phyloP scores from a whole-genome alignment of 2,113 vertebrate genomes.

The Thunnus thynnus region DNA sequence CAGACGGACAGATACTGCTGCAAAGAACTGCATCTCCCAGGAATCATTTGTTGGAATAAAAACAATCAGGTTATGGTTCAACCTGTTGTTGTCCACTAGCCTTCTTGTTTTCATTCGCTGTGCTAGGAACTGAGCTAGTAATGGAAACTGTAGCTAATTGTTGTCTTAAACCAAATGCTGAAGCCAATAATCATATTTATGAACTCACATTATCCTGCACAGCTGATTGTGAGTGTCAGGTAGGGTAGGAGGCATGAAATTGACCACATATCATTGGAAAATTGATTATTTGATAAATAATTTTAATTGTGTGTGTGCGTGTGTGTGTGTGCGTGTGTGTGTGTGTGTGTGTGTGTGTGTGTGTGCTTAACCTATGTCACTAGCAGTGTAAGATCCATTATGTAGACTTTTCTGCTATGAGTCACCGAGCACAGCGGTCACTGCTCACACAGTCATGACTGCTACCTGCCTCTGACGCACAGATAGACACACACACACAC shows the following conservation, averaged over 20 bases:
- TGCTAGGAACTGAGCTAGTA: constrained; percentile 3
- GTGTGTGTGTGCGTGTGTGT: no score
- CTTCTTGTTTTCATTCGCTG: not conserved
- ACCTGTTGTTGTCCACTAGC: not conserved
- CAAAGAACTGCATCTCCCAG: constrained; percentile 13
- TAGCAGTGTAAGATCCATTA: constrained; percentile 23
- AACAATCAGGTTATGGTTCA: constrained; percentile 9
- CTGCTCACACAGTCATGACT: constrained; percentile 46
- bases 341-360: not conserved
- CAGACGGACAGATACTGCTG: not conserved
- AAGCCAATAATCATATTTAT: constrained; percentile 43
- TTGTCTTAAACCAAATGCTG: constrained; percentile 13
- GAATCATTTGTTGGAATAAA: constrained; percentile 6
- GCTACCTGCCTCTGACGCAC: constrained; percentile 69
- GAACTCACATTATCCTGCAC: constrained; percentile 16
- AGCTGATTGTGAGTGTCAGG: constrained; percentile 21
- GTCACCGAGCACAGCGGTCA: constrained; percentile 60
- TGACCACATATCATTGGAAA: not conserved
- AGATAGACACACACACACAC: constrained; percentile 6
- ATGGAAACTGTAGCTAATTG: constrained; percentile 27
- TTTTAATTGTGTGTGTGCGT: not conserved
- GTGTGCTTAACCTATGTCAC: constrained; percentile 41
- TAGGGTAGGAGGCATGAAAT: not conserved
- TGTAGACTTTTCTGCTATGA: constrained; percentile 60
- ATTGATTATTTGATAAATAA: not conserved